Evolutionary conservation across 2,797 vertebrate genomes (phyloP), one percentile per base, ranked within the genome.

Genomic region (Poeciliopsis paucimaculata): DNA sequence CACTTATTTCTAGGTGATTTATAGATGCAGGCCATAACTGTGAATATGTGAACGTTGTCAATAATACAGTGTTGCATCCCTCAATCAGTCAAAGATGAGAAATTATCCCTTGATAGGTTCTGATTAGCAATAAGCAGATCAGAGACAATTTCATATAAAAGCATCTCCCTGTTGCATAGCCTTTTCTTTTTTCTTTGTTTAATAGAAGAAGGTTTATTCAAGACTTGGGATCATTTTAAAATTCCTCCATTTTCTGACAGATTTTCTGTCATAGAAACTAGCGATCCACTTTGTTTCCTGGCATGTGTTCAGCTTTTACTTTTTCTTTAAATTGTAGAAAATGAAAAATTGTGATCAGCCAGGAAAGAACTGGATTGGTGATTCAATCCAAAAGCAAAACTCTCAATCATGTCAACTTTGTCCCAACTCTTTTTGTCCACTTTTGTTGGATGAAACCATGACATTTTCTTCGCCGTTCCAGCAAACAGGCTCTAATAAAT

Each of bases 401-500:
- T 41, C 64, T 68, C 2, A 23, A 26, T 41, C 26, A 68, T n/a
- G 36, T 43, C 13, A 43, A 68, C 3, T 8, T 23, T 20, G 16
- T 23, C 41, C 43, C n/a, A 8, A 78, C 28, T 68, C 64, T 64
- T 80, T 57, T 31, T 34, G 3, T 66, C 45, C 23, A 9, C 51
- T 51, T 23, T 31, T 12, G 9, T 23, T 23, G 10, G 9, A 73
- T 53, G 51, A 3, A 53, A 51, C 39, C 12, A 45, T n/a, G 11
- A 31, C 2, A 26, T 43, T 49, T 4, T 31, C 23, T 75, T 31
- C 43, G 39, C 77, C 15, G 41, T 13, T 46, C 20, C 20, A 15
- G 47, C 39, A 74, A 75, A 75, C 36, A 45, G 45, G 47, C 28
- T 46, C 70, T 78, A 23, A 60, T 36, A 47, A 72, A 78, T 26